Base-by-base conservation (phyloP, 1,140 invertebrate species). In the Gonatopus flavifemur region DNA sequence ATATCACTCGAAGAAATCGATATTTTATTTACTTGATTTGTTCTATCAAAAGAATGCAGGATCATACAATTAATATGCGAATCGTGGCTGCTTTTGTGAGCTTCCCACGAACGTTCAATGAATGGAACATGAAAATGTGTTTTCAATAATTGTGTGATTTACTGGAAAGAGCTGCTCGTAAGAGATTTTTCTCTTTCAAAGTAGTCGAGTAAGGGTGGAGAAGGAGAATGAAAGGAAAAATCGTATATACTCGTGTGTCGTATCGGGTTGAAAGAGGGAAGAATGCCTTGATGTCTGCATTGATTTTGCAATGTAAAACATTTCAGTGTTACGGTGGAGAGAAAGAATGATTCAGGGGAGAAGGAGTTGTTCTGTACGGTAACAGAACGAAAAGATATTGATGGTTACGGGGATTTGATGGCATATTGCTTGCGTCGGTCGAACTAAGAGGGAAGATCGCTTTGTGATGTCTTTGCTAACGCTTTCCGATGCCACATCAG, bases 281-380 rank as follows among this genome's bases (percentile, higher is more conserved):
- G 33, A 45, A 37, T 32, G 46, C 15, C 46, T 25, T 49, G 60
- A 68, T 64, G 64, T 53, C 59, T 47, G 56, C 74, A 77, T 77
- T 76, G 76, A 78, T 78, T 78, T 77, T 78, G 59, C 74, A 76
- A 77, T 78, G 74, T 74, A 77, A 78, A 78, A 74, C 72, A 77
- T 77, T 76, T 77, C 68, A 77, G 55, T 52, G 56, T 50, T 39
- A 38, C 44, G 41, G 38, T 33, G 44, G 38, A 31, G 48, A 36
- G 22, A 41, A 31, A 16, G 28, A 28, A 9, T n/a, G 58, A 59
- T 54, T 52, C 58, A 54, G 51, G 45, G 56, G 55, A 57, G 58
- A 49, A 43, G 49, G 42, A 47, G 44, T 48, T 52, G 46, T 35
- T 49, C 20, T 40, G 31, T 33, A 39, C 31, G 37, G 41, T 63